phyloP scores from a whole-genome alignment of 2,888 invertebrate species.

The Syritta pipiens region DNA sequence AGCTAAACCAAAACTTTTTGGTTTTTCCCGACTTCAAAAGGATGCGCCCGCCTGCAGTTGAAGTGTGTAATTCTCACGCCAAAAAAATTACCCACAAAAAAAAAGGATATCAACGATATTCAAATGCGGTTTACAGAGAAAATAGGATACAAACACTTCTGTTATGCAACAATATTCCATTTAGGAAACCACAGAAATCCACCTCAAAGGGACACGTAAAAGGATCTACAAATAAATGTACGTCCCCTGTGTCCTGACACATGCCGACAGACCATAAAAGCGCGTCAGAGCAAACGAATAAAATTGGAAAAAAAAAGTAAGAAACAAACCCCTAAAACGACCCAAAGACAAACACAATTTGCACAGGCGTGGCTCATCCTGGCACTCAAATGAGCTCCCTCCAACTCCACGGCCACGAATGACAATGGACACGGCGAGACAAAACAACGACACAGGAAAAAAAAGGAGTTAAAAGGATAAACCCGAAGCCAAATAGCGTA shows the following conservation, averaged over 20 bases:
- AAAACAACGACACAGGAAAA: no score
- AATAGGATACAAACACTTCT: neutral
- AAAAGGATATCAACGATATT: neutral
- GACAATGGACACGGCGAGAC: no score
- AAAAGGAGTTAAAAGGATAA: conserved; percentile 65
- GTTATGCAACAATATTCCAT: conserved; percentile 12
- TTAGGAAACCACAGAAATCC: conserved; percentile 27
- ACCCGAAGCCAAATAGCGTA: conserved; percentile 44
- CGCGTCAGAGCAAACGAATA: neutral
- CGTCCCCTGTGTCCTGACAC: neutral
- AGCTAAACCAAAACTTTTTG: no score
- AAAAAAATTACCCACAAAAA: neutral
- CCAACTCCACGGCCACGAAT: no score
- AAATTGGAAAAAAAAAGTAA: conserved; percentile 33
- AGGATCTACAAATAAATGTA: conserved; percentile 27
- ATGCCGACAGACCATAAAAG: conserved; percentile 9
- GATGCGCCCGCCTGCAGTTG: neutral
- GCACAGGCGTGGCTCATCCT: no score
- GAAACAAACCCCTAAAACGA: conserved; percentile 15
- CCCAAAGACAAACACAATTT: conserved; percentile 47
- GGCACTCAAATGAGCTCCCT: conserved; percentile 30
- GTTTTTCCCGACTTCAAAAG: neutral
- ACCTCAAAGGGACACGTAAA: neutral
- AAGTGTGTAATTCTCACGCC: no score
- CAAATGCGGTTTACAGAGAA: neutral